A percentile compares a stretch with the other conserved stretches of the same genome.
Conservation (phyloP, 2,888 invertebrate species). For the Trichogramma evanescens region DNA sequence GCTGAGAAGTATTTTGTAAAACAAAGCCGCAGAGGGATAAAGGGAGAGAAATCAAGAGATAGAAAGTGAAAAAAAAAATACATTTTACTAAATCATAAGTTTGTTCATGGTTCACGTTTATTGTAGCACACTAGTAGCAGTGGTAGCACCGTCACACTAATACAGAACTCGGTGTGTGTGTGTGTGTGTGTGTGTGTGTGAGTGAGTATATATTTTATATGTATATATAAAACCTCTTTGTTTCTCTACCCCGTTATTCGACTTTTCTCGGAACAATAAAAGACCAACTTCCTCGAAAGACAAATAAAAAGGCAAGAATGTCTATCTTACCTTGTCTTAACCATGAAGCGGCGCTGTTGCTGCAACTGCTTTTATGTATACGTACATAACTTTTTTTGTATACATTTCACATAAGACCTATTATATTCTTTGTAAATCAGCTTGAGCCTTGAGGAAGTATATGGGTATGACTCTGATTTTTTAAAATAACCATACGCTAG, state of each 20-base stretch:
- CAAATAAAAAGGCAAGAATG: no score
- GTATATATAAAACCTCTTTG: neutral
- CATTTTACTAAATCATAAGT: neutral
- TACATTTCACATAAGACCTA: neutral
- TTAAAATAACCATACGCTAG: no score
- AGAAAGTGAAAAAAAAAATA: no score
- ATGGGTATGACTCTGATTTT: no score
- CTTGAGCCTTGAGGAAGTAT: neutral
- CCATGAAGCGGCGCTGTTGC: no score
- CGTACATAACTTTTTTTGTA: no score
- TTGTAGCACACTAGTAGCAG: neutral
- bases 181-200: neutral
- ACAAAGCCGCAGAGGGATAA: no score
- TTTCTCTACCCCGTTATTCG: neutral
- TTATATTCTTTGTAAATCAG: slow-evolving; percentile 6
- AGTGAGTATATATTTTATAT: neutral
- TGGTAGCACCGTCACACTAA: neutral
- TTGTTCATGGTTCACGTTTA: neutral
- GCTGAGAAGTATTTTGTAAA: no score
- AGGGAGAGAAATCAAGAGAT: no score
- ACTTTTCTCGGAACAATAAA: neutral
- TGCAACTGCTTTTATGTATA: no score
- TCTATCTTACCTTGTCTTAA: no score
- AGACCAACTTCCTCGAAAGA: neutral
- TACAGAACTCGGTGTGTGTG: neutral